Base-by-base conservation (phyloP, 2,888 invertebrate genomes). In the Cancer borealis region DNA sequence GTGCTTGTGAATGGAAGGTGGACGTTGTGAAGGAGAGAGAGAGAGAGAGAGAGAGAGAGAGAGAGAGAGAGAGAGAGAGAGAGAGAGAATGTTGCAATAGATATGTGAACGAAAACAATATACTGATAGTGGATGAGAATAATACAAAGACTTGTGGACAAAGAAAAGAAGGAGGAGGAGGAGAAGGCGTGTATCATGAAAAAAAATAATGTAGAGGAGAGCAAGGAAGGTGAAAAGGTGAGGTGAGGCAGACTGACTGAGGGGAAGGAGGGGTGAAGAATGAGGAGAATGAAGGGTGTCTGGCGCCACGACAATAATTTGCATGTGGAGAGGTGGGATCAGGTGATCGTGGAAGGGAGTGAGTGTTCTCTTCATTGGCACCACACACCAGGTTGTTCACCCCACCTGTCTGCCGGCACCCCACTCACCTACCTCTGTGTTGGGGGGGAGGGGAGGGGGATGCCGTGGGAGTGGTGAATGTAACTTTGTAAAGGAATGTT, bases 1-100 rank as follows among this genome's bases (percentile, higher is more conserved):
- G 73, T n/a, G 73, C 73, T 73, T 26, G 73, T 73, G 73, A 73
- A 73, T 73, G 73, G 17, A 89, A 89, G 89, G 47, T 26, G 47
- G n/a, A 17, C 39, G 45, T 12, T n/a, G 73, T 4, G 73, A 12
- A 73, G 73, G 26, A 47, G 46, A 49, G 47, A 26, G 47, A 49
- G 45, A 47, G 47, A 89, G 89, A 26, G 49, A 49, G 46, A 47
- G 26, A 49, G 26, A 49, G 49, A 89, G 49, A 49, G 49, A 49
- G 47, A 88, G 47, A 26, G 49, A 26, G 45, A 46, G 47, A 17
- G n/a, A 47, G 89, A 89, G 89, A 39, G 39, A 88, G 88, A 88
- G 49, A 26, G 17, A 17, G 21, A 73, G n/a, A n/a, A 54, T 54
- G 54, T 17, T 12, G 10, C 12, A 54, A 12, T 54, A 54, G 54